Conservation (phyloP, 2,888 invertebrate species). For the Agonum fuliginosum region DNA sequence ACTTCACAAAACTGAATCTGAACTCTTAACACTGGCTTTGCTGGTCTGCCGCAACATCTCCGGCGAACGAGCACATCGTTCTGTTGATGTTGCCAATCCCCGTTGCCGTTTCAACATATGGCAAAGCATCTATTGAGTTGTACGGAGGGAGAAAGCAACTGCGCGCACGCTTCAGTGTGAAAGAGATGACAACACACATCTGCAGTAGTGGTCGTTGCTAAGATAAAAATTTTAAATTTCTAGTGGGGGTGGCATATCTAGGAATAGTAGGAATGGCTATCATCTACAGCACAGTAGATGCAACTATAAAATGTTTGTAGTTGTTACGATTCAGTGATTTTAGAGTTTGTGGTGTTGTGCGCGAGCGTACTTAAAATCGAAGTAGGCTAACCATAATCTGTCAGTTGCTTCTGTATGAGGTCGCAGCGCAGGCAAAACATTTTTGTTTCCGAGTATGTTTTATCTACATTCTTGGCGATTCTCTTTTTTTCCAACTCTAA, state of each 20-base stretch:
- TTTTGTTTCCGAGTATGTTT: slow-evolving; percentile 12
- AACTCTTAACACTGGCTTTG: background rate
- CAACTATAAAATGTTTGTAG: slow-evolving; percentile 16
- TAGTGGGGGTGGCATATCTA: slow-evolving; percentile 53
- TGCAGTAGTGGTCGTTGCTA: slow-evolving; percentile 53
- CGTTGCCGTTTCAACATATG: slow-evolving; percentile 56
- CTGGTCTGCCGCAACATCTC: slow-evolving; percentile 2
- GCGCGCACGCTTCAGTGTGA: slow-evolving; percentile 23
- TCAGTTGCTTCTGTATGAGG: background rate
- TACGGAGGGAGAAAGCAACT: slow-evolving; percentile 36
- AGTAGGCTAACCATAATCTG: background rate
- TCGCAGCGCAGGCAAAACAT: background rate
- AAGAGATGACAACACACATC: slow-evolving; percentile 36
- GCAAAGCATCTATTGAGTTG: slow-evolving; percentile 57
- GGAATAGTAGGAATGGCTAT: slow-evolving; percentile 20
- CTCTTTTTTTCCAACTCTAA: background rate
- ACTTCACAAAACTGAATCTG: slow-evolving; percentile 12
- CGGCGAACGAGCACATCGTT: slow-evolving; percentile 49
- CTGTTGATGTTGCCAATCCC: slow-evolving; percentile 59
- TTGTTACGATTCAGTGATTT: slow-evolving; percentile 16
- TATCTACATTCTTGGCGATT: background rate
- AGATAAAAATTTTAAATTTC: slow-evolving; percentile 54
- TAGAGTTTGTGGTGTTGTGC: slow-evolving; percentile 6
- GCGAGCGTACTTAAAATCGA: background rate
- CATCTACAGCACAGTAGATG: background rate